Evolutionary conservation across 2,797 vertebrate species (phyloP).

Genomic region (Anguilla marmorata): DNA sequence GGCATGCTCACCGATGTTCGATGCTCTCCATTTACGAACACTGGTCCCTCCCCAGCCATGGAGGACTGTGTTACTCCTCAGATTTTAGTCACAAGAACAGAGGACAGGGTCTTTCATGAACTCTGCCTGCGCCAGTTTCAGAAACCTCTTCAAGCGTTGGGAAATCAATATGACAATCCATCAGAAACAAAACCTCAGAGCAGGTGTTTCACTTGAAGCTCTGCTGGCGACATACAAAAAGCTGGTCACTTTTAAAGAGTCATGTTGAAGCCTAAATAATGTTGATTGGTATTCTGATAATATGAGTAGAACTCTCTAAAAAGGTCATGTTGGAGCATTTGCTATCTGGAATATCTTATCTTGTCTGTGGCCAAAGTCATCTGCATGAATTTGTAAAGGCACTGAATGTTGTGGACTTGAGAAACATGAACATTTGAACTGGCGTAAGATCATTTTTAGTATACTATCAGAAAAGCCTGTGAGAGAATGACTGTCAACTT

Average conservation of each 20-base stretch:
- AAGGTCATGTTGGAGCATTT: neutral
- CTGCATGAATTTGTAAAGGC: neutral
- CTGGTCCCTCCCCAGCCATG: neutral
- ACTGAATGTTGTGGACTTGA: neutral
- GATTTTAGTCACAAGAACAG: neutral
- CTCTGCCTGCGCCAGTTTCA: neutral
- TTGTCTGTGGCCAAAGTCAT: neutral
- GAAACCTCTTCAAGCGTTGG: conserved; percentile 6
- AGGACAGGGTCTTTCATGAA: neutral
- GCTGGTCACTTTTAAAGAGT: neutral
- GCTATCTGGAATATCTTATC: neutral
- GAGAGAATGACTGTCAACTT: neutral
- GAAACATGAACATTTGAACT: neutral
- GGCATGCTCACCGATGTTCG: neutral
- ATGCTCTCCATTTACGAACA: neutral
- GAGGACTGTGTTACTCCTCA: neutral
- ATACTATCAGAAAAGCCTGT: neutral
- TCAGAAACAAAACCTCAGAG: conserved; percentile 12
- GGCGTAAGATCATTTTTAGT: neutral
- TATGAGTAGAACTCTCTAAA: neutral
- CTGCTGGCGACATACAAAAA: conserved; percentile 13
- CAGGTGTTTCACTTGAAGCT: neutral
- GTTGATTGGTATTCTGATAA: neutral
- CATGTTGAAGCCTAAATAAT: neutral
- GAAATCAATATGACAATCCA: conserved; percentile 7